Conservation (phyloP, 1,140 invertebrate genomes). For the Drosophila setifemur region DNA sequence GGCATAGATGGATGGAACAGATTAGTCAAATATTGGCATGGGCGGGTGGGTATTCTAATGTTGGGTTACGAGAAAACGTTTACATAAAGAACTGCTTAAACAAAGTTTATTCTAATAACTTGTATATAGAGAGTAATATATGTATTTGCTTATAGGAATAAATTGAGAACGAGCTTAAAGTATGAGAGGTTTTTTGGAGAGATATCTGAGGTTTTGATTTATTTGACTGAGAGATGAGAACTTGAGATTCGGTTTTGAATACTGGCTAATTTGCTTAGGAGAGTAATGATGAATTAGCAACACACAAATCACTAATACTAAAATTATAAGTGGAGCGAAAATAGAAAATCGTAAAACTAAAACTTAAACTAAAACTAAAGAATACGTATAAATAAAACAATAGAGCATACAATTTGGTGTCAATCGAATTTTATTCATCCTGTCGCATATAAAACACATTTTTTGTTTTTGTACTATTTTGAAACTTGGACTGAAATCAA, state of each 20-base stretch:
- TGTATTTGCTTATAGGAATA: slow-evolving; percentile 59
- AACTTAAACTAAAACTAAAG: slow-evolving; percentile 32
- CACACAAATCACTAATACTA: slow-evolving; percentile 38
- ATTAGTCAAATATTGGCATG: slow-evolving; percentile 18
- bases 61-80: slow-evolving; percentile 50
- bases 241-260: slow-evolving; percentile 18
- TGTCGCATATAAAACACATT: slow-evolving; percentile 33
- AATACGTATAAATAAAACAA: slow-evolving; percentile 50
- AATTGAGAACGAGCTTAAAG: slow-evolving; percentile 64
- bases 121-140: slow-evolving; percentile 32
- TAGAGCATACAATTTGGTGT: slow-evolving; percentile 50
- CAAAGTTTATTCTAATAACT: slow-evolving; percentile 50
- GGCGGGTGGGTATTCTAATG: slow-evolving; percentile 18
- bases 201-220: slow-evolving; percentile 3
- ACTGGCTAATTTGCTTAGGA: slow-evolving; percentile 38
- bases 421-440: slow-evolving; percentile 53
- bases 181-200: slow-evolving; percentile 39
- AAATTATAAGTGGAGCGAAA: slow-evolving; percentile 24
- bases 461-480: slow-evolving; percentile 33
- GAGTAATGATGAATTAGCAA: slow-evolving; percentile 36
- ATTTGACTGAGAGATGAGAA: too few relatives aligned
- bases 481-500: slow-evolving; percentile 80
- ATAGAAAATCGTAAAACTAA: slow-evolving; percentile 26
- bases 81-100: slow-evolving; percentile 62
- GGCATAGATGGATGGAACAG: slow-evolving; percentile 29